Percentiles rank a stretch among this genome's conserved stretches.
Conservation (phyloP, 2,797 vertebrate species). For the Peromyscus aztecus region DNA sequence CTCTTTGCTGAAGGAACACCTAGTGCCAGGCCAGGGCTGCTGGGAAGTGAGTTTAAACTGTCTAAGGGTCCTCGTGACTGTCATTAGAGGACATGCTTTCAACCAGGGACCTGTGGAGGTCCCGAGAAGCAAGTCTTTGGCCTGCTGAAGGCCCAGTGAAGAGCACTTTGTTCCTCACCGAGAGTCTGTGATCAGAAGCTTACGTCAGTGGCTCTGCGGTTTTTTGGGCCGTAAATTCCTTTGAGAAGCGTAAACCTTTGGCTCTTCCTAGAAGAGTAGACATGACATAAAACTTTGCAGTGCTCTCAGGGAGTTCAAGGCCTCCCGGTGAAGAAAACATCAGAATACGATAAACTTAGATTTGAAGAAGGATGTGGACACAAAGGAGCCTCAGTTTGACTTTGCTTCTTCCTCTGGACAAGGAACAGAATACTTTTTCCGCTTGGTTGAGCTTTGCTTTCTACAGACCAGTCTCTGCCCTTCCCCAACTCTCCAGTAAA, state of each 20-base stretch:
- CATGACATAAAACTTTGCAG: neutral
- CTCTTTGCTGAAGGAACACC: slow-evolving; percentile 48
- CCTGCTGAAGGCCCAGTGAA: neutral
- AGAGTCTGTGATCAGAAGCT: neutral
- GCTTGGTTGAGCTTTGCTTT: neutral
- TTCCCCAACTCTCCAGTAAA: neutral
- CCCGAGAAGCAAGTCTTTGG: neutral
- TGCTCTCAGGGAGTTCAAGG: neutral
- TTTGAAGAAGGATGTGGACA: neutral
- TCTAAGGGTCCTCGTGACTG: neutral
- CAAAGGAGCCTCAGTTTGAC: neutral
- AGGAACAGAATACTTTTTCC: neutral
- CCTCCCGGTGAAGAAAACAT: neutral
- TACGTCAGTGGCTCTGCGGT: neutral
- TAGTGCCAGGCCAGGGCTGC: neutral
- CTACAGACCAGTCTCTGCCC: neutral
- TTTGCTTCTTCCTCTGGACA: neutral
- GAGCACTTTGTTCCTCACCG: neutral
- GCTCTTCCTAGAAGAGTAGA: neutral
- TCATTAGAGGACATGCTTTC: neutral
- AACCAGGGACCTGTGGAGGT: neutral
- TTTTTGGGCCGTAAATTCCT: neutral
- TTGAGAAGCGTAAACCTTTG: slow-evolving; percentile 19
- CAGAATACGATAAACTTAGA: neutral
- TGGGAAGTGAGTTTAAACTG: slow-evolving; percentile 31